A percentile compares a stretch with the other conserved stretches of the same genome.
phyloP scores from a whole-genome alignment of 2,888 invertebrate genomes.

The Pheosia gnoma region DNA sequence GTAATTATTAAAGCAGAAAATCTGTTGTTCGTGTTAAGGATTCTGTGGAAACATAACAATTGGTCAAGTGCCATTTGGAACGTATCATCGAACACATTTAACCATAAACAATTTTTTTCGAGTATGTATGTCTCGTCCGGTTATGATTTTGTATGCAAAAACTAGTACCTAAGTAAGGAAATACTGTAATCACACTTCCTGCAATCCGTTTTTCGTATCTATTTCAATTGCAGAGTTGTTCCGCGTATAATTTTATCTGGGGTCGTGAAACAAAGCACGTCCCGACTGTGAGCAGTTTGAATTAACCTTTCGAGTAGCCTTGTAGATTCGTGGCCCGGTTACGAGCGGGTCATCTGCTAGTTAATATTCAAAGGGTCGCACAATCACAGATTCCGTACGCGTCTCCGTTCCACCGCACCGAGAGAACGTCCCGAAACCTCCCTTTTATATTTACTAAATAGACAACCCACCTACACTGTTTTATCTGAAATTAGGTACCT shows the following conservation, averaged over 20 bases:
- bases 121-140: no score
- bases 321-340: slow-evolving; percentile 68
- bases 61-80: no score
- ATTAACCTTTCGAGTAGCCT: slow-evolving; percentile 68
- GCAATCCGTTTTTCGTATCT: slow-evolving; percentile 6
- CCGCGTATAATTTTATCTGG: slow-evolving; percentile 42
- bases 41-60: no score
- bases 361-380: slow-evolving; percentile 81
- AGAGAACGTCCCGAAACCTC: slow-evolving; percentile 54
- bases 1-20: neutral
- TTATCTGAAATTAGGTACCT: slow-evolving; percentile 31
- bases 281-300: slow-evolving; percentile 59
- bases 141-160: no score
- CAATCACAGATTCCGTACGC: slow-evolving; percentile 75
- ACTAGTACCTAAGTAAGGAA: no score
- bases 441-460: slow-evolving; percentile 60
- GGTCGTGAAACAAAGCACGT: slow-evolving; percentile 53
- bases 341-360: slow-evolving; percentile 74
- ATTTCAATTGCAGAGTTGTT: slow-evolving; percentile 44
- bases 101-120: no score
- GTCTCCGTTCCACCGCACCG: slow-evolving; percentile 58
- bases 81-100: no score
- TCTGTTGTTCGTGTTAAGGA: no score
- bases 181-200: neutral
- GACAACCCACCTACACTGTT: slow-evolving; percentile 50